phyloP scores from a whole-genome alignment of 2,113 vertebrate species.

The Rhineura floridana region DNA sequence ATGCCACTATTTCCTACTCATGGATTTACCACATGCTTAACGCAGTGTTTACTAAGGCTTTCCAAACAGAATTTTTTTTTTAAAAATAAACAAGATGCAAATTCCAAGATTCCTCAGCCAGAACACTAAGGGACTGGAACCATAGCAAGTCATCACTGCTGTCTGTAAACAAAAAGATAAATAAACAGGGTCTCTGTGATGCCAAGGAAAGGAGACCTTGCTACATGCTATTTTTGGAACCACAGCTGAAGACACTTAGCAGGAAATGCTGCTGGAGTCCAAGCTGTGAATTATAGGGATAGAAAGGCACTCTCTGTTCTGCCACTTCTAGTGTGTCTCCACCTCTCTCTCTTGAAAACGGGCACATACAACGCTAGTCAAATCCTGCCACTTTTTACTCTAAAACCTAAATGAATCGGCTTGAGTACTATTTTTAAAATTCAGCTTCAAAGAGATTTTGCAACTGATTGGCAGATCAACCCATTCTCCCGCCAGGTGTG shows the following conservation, averaged over 20 bases:
- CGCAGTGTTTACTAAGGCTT: background rate
- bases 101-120: background rate
- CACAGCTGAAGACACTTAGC: conserved; percentile 7
- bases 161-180: conserved; percentile 22
- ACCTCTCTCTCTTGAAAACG: too few species aligned
- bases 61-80: background rate
- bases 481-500: too few species aligned
- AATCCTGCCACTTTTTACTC: too few species aligned
- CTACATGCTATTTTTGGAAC: conserved; percentile 4
- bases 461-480: too few species aligned
- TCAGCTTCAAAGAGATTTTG: too few species aligned
- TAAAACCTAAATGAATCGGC: too few species aligned
- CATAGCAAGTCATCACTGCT: background rate
- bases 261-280: background rate
- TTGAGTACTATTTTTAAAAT: too few species aligned
- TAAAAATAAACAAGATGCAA: background rate
- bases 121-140: background rate
- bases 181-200: background rate
- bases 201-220: background rate
- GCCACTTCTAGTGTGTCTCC: too few species aligned
- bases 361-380: too few species aligned
- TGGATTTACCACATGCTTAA: background rate
- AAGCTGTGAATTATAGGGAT: background rate
- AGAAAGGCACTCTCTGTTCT: too few species aligned
- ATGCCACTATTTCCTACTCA: background rate